phyloP scores from a whole-genome alignment of 2,888 invertebrate genomes.

The Apotomis turbidana region DNA sequence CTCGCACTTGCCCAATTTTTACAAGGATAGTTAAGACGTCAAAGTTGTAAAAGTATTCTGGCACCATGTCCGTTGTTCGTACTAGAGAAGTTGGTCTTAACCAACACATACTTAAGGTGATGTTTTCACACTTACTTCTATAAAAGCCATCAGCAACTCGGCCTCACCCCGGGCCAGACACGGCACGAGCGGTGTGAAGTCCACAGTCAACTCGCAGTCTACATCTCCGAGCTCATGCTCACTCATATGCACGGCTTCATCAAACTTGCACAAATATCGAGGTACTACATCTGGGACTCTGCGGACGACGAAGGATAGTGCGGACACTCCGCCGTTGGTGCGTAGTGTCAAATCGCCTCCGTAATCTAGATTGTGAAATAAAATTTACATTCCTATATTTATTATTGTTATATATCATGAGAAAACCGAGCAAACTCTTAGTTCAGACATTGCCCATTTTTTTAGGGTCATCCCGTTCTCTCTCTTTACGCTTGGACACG shows the following conservation, averaged over 20 bases:
- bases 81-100: too few species aligned
- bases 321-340: conserved; percentile 92
- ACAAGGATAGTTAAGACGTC: too few species aligned
- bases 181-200: conserved; percentile 85
- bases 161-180: conserved; percentile 86
- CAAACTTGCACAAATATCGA: conserved; percentile 87
- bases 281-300: conserved; percentile 92
- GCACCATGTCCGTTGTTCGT: too few species aligned
- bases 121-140: conserved; percentile 77
- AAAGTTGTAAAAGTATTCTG: too few species aligned
- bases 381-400: too few species aligned
- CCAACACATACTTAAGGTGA: background rate
- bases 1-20: too few species aligned
- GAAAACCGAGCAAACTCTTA: too few species aligned
- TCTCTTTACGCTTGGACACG: too few species aligned
- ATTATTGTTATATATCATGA: too few species aligned
- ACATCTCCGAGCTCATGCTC: conserved; percentile 94
- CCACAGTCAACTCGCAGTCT: conserved; percentile 89
- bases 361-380: conserved; percentile 76
- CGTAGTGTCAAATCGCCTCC: conserved; percentile 92
- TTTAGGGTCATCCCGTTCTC: too few species aligned
- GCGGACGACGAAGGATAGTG: conserved; percentile 91
- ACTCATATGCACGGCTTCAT: conserved; percentile 89
- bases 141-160: conserved; percentile 87
- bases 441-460: too few species aligned